Evolutionary conservation across 1,140 invertebrate genomes (phyloP).

Genomic region (Drosophila ananassae): DNA sequence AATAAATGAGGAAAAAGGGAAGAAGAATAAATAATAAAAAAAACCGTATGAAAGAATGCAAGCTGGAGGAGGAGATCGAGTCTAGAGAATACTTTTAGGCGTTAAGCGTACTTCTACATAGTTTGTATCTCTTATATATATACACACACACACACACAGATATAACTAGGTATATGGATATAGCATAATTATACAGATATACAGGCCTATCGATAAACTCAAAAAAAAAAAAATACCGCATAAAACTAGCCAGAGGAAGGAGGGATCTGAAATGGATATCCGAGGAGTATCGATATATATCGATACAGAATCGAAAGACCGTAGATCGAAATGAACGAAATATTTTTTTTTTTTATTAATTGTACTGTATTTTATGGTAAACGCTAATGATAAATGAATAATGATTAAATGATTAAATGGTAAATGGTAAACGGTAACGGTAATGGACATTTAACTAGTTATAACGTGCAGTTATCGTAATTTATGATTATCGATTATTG

Average conservation of each 20-base stretch:
- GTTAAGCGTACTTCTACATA: constrained; percentile 46
- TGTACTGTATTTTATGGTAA: constrained; percentile 31
- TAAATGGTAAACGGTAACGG: constrained; percentile 41
- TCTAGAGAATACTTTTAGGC: constrained; percentile 50
- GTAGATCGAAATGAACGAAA: constrained; percentile 21
- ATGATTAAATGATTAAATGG: constrained; percentile 6
- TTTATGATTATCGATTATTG: constrained; percentile 64
- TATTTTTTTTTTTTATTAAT: constrained; percentile 36
- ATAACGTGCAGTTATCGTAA: constrained; percentile 61
- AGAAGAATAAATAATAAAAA: constrained; percentile 2
- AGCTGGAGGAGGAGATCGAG: constrained; percentile 37
- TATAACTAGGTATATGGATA: constrained; percentile 49
- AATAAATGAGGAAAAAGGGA: background rate
- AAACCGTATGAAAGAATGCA: background rate
- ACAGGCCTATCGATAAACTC: constrained; percentile 39
- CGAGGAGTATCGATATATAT: background rate
- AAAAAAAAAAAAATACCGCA: constrained; percentile 15
- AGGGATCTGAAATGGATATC: background rate
- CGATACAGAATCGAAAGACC: background rate
- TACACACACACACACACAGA: constrained; percentile 26
- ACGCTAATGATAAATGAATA: constrained; percentile 20
- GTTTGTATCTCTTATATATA: constrained; percentile 52
- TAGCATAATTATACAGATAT: constrained; percentile 68
- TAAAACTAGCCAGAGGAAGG: constrained; percentile 41
- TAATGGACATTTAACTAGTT: constrained; percentile 64